Conservation (phyloP, 2,113 vertebrate genomes). For the Bufo gargarizans region DNA sequence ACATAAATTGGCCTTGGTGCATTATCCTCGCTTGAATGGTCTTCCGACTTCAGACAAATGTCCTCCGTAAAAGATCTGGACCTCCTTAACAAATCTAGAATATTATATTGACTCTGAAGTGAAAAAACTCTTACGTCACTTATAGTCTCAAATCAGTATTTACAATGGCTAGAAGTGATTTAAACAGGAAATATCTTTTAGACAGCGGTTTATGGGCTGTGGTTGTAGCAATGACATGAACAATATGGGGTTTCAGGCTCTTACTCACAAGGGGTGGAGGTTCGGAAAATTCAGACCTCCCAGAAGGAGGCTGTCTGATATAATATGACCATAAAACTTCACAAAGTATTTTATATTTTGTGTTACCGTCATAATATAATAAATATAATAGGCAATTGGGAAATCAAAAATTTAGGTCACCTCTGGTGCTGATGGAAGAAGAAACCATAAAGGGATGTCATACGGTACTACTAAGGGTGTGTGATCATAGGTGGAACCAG, state of each 20-base stretch:
- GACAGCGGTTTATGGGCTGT: conserved; percentile 5
- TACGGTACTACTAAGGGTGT: background rate
- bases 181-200: background rate
- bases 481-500: background rate
- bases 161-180: background rate
- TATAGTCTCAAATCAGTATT: background rate
- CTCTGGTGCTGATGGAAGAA: too few species aligned
- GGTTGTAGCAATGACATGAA: background rate
- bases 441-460: background rate
- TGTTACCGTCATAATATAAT: background rate
- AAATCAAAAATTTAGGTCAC: too few species aligned
- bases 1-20: background rate
- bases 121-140: background rate
- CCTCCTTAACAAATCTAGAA: background rate
- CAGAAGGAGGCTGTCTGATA: background rate
- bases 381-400: too few species aligned
- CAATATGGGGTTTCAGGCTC: background rate
- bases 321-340: background rate
- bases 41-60: background rate
- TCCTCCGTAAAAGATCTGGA: background rate
- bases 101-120: background rate
- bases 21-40: background rate
- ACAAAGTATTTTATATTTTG: background rate
- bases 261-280: background rate
- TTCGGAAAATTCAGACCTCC: conserved; percentile 1